phyloP scores from a whole-genome alignment of 1,140 invertebrate species.

The Eubasilissa regina region DNA sequence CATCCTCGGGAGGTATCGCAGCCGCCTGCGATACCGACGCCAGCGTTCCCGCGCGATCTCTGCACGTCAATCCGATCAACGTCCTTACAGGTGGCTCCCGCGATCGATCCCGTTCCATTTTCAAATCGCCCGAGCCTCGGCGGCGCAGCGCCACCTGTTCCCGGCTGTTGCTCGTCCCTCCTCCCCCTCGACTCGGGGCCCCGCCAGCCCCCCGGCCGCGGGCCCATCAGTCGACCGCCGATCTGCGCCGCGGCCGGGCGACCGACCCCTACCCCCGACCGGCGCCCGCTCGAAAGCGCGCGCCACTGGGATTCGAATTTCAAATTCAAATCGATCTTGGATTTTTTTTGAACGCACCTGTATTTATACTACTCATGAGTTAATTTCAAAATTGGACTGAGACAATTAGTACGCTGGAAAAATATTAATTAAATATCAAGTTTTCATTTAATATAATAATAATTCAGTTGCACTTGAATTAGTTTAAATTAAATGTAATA shows the following conservation, averaged over 20 bases:
- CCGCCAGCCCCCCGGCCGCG: background rate
- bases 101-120: slow-evolving; percentile 41
- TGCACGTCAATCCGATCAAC: slow-evolving; percentile 16
- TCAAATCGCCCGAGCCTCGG: background rate
- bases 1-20: slow-evolving; percentile 6
- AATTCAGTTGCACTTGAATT: too few species aligned
- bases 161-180: slow-evolving; percentile 33
- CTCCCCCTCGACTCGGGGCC: too few species aligned
- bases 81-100: slow-evolving; percentile 39
- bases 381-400: too few species aligned
- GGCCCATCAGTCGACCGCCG: slow-evolving; percentile 40
- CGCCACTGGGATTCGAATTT: slow-evolving; percentile 31
- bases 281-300: slow-evolving; percentile 9
- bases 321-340: slow-evolving; percentile 41
- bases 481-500: too few species aligned
- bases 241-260: slow-evolving; percentile 45
- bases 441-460: too few species aligned
- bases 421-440: too few species aligned
- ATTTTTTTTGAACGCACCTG: background rate
- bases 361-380: too few species aligned
- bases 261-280: slow-evolving; percentile 9
- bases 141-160: slow-evolving; percentile 20
- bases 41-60: slow-evolving; percentile 30
- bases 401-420: too few species aligned
- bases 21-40: background rate